Evolutionary conservation across 1,140 invertebrate species (phyloP).

Genomic region (Papilio glaucus): DNA sequence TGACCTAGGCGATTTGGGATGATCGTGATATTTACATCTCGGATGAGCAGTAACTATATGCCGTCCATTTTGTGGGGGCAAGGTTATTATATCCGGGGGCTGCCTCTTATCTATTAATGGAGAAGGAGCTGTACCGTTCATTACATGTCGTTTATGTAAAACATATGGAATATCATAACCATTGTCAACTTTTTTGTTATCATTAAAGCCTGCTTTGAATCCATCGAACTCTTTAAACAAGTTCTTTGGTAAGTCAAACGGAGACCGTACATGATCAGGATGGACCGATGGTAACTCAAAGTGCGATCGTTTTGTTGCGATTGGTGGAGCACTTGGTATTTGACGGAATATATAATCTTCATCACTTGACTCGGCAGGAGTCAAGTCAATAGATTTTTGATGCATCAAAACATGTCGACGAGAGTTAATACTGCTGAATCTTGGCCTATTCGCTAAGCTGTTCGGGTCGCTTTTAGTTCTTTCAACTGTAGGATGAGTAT

Average conservation of each 20-base stretch:
- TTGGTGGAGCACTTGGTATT: constrained; percentile 88
- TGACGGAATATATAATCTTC: constrained; percentile 90
- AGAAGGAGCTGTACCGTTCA: constrained; percentile 90
- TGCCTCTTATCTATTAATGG: constrained; percentile 76
- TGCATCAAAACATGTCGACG: constrained; percentile 91
- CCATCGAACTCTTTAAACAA: constrained; percentile 85
- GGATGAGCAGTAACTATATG: constrained; percentile 74
- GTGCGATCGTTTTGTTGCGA: constrained; percentile 86
- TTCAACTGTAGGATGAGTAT: constrained; percentile 89
- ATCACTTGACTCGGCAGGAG: constrained; percentile 91
- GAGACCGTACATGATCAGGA: constrained; percentile 78
- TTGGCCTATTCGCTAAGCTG: constrained; percentile 87
- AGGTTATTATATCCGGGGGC: constrained; percentile 79
- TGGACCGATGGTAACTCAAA: constrained; percentile 85
- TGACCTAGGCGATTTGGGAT: constrained; percentile 81
- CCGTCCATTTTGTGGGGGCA: constrained; percentile 78
- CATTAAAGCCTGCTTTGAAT: constrained; percentile 78
- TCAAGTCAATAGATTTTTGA: constrained; percentile 93
- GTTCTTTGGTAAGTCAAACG: constrained; percentile 85
- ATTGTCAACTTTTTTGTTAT: constrained; percentile 75
- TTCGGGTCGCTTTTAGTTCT: constrained; percentile 93
- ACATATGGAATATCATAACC: constrained; percentile 92
- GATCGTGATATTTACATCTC: constrained; percentile 82
- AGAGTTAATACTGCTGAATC: constrained; percentile 87
- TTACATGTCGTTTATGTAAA: constrained; percentile 91